Evolutionary conservation across 1,140 invertebrate genomes (phyloP), one percentile per base, ranked within the genome.

Genomic region (Drosophila kohkoa): DNA sequence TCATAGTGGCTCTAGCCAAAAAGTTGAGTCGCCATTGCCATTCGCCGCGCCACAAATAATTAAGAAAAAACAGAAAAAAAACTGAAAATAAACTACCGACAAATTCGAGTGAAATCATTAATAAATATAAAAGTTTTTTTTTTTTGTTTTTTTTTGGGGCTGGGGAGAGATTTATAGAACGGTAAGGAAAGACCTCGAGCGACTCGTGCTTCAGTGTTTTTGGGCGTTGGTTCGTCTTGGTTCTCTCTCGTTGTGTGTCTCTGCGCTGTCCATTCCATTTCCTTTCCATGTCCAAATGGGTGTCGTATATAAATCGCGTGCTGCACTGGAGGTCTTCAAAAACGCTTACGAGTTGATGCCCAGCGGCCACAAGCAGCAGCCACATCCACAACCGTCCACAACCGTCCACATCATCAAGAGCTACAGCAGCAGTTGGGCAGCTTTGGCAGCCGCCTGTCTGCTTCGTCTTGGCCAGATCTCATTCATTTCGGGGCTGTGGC

Each of bases 261-360:
- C 64, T 77, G 63, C 38, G 68, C 64, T 20, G 41, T 45, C 60
- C 58, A 79, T 82, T 45, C 60, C 58, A 79, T 82, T 86, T 86
- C 70, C 69, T 72, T 72, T 74, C 68, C 60, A 60, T 45, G 51
- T 59, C 30, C 41, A 63, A 55, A 41, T 41, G 60, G 82, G 75
- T 86, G 82, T 87, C 63, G 73, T 81, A 82, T 88, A 92, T 91
- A 91, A 92, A 92, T 92, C 90, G 90, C 90, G 90, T 92, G 90
- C 90, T 91, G 90, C 90, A 86, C 81, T 91, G 90, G 90, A 92
- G 90, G 90, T 92, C 90, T 92, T 92, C 90, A 91, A 85, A 91
- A 91, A 90, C 72, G 79, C 90, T 92, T 92, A 92, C 90, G 90
- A 92, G 90, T 88, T 90, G 79, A 74, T 82, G 86, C 79, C 90